Evolutionary conservation across 2,797 vertebrate species (phyloP), one percentile per base, ranked within the genome.

Genomic region (Pelobates cultripes): DNA sequence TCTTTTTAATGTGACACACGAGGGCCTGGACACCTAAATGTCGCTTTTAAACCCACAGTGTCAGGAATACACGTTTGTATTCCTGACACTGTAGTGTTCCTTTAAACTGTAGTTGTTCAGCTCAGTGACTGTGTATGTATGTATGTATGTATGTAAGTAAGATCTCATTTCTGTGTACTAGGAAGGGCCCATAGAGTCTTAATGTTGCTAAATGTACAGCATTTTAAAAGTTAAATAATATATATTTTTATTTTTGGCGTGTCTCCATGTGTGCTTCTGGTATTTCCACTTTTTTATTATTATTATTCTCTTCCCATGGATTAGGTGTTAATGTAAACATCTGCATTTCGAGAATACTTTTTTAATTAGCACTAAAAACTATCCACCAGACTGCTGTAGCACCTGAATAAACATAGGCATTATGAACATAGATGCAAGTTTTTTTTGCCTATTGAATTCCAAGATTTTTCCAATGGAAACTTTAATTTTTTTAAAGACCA

Each of bases 371-470:
- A 79, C 45, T 72, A 78, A 14, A 83, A 78, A 70, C 4, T 3
- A 51, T 79, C 55, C 63, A 17, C 4, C 81, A 69, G 66, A 73
- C 7, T 79, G 40, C 43, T 69, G 51, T 28, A 43, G 64, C 81
- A 78, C 81, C 81, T 83, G 81, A 83, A 47, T 75, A 83, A 83
- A 83, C 66, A 78, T n/a, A 67, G 40, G 28, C 55, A 75, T 75
- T 57, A 42, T 47, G 40, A 64, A 40, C 53, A 43, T 28, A 69
- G 44, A 81, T 76, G 42, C n/a, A 28, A 64, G 45, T 77, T 28
- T 43, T 47, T 55, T 1, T 57, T 61, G 51, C 53, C 53, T n/a
- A 41, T 61, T 43, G 40, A 75, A 79, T 70, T 63, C 66, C 51
- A 45, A 82, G 69, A 69, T 73, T 73, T 14, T 70, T 57, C 13